Conservation (phyloP, 2,888 invertebrate genomes). For the Hypolimnas misippus region DNA sequence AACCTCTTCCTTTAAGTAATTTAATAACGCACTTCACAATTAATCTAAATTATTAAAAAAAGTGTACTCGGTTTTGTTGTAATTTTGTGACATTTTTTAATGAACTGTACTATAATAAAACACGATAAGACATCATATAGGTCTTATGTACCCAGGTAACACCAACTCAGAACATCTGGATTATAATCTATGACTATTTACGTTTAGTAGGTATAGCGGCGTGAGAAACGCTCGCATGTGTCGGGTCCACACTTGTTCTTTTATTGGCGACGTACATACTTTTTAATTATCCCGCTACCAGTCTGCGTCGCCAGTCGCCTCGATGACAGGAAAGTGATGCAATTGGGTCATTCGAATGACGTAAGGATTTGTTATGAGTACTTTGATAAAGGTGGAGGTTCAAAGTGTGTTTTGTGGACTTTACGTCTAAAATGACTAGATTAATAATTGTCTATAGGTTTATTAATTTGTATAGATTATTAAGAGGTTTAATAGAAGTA, state of each 20-base stretch:
- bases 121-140: no score
- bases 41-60: no score
- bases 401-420: neutral
- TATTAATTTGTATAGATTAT: no score
- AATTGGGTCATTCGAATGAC: conserved; percentile 29
- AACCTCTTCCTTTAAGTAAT: no score
- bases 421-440: neutral
- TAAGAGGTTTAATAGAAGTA: no score
- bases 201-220: conserved; percentile 48
- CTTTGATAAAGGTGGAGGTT: conserved; percentile 3
- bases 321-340: conserved; percentile 35
- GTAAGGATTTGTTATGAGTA: conserved; percentile 6
- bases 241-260: conserved; percentile 67
- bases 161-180: conserved; percentile 19
- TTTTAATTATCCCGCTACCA: conserved; percentile 65
- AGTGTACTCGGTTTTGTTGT: no score
- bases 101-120: no score
- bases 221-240: conserved; percentile 73
- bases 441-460: no score
- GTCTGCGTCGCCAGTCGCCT: conserved; percentile 24
- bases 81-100: no score
- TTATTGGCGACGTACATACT: conserved; percentile 69
- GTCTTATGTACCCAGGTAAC: neutral
- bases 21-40: no score
- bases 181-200: conserved; percentile 30